Evolutionary conservation across 2,113 vertebrate genomes (phyloP).

Genomic region (Xerus inauris): DNA sequence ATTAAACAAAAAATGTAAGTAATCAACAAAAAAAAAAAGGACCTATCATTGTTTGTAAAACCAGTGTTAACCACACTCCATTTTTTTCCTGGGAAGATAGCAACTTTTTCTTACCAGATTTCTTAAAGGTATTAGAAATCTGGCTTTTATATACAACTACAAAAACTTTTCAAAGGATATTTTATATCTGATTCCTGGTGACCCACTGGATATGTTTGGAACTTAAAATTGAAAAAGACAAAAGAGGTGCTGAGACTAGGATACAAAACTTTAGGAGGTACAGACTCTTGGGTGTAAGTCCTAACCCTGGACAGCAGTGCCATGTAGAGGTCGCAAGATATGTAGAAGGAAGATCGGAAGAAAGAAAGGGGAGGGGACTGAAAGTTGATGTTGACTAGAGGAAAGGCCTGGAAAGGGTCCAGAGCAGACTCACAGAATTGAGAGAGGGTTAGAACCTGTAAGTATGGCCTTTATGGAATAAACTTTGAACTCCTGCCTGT

Average conservation of each 20-base stretch:
- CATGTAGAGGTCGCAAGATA: neutral
- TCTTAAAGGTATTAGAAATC: conserved; percentile 2
- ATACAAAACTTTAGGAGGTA: neutral
- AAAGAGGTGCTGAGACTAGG: neutral
- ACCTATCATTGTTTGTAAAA: neutral
- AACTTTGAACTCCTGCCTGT: neutral
- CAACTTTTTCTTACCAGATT: neutral
- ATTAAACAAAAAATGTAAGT: too few species aligned
- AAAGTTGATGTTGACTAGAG: neutral
- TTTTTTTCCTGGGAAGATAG: conserved; percentile 4
- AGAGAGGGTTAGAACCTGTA: neutral
- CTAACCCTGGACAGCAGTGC: neutral
- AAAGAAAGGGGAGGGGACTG: neutral
- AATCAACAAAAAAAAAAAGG: too few species aligned
- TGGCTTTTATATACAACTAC: neutral
- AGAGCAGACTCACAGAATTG: neutral
- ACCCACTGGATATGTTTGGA: neutral
- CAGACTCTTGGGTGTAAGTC: neutral
- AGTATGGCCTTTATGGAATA: neutral
- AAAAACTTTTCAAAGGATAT: neutral
- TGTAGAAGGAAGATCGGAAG: neutral
- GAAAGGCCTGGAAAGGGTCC: neutral
- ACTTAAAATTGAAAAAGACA: conserved; percentile 12
- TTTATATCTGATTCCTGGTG: neutral
- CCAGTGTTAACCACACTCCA: neutral